Percentiles rank a stretch among this genome's conserved stretches.
Conservation (phyloP, 2,888 invertebrate species). For the Lasius platythorax region DNA sequence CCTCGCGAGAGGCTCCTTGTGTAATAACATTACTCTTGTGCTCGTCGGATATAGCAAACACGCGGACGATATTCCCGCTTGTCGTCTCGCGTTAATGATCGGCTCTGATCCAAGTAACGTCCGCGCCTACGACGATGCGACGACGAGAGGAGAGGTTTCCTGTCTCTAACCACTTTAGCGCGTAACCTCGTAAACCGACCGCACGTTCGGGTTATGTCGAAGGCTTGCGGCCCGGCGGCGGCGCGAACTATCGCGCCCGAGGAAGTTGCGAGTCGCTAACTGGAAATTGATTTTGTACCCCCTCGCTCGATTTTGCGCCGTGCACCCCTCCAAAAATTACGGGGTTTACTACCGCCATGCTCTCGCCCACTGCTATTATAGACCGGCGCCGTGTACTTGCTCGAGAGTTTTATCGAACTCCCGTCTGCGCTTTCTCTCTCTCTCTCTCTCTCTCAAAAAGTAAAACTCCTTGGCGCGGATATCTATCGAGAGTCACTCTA, state of each 20-base stretch:
- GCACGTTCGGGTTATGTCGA: slow-evolving; percentile 63
- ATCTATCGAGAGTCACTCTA: neutral
- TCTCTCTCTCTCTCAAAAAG: neutral
- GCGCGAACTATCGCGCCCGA: slow-evolving; percentile 63
- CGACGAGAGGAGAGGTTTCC: slow-evolving; percentile 22
- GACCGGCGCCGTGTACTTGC: slow-evolving; percentile 26
- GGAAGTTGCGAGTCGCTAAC: slow-evolving; percentile 65
- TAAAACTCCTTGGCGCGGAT: neutral
- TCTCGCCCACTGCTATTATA: slow-evolving; percentile 14
- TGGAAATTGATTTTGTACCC: slow-evolving; percentile 68
- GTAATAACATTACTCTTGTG: neutral
- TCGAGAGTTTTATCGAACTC: slow-evolving; percentile 31
- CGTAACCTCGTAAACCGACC: slow-evolving; percentile 72
- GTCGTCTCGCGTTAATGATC: slow-evolving; percentile 55
- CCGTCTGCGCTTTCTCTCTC: neutral
- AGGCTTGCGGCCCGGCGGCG: slow-evolving; percentile 58
- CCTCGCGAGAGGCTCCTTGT: neutral
- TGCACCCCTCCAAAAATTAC: slow-evolving; percentile 62
- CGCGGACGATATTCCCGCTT: slow-evolving; percentile 30
- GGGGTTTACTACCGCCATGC: slow-evolving; percentile 21
- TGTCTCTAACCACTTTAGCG: slow-evolving; percentile 69
- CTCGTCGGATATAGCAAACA: slow-evolving; percentile 15
- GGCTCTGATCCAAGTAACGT: slow-evolving; percentile 38
- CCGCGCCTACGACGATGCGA: slow-evolving; percentile 34
- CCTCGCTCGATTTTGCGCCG: slow-evolving; percentile 34